Evolutionary conservation across 2,888 invertebrate species (phyloP), one percentile per base, ranked within the genome.

Genomic region (Drosophila pseudotalamancana): DNA sequence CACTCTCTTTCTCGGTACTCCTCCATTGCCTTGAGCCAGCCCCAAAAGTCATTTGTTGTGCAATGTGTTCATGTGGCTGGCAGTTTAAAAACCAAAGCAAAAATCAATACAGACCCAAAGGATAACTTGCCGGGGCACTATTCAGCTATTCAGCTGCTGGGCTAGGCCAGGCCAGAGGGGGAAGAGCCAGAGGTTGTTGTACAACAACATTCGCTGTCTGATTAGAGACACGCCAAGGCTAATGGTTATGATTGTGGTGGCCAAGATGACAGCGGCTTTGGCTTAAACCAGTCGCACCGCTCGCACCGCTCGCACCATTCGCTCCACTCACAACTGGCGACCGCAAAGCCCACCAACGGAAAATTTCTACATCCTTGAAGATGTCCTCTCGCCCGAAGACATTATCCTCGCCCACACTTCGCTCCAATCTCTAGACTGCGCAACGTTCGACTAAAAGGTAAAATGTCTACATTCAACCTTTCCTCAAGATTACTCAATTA

Each of bases 41-140:
- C 83, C 81, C 80, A 66, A 89, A 76, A 88, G 89, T 88, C 89
- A 89, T 89, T 89, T 89, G 89, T 90, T 88, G 82, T 86, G 82
- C 83, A 87, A 81, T 85, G 87, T 82, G 86, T 79, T 87, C 84
- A 77, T 82, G 87, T 86, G 82, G 84, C 72, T 82, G 84, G 86
- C 87, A 86, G 82, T 82, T 86, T 86, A 80, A 82, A 82, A 82
- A 83, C 81, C 81, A 83, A 86, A 79, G 83, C 81, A 82, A 86
- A 82, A 82, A 82, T 82, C 81, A 82, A 82, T 82, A 82, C 69
- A 68, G 42, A 63, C 71, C 71, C 75, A 75, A 74, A 70, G 70
- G 74, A 73, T 73, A 73, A 65, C 57, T 32, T n/a, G 34, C 40
- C 42, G 18, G 19, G 21, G 19, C 25, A 57, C 37, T 42, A 49